These are phyloP conservation scores for Rutilus rutilus DNA, from an alignment of 2,113 vertebrate genomes.

Conservation along the genomic window DNA sequence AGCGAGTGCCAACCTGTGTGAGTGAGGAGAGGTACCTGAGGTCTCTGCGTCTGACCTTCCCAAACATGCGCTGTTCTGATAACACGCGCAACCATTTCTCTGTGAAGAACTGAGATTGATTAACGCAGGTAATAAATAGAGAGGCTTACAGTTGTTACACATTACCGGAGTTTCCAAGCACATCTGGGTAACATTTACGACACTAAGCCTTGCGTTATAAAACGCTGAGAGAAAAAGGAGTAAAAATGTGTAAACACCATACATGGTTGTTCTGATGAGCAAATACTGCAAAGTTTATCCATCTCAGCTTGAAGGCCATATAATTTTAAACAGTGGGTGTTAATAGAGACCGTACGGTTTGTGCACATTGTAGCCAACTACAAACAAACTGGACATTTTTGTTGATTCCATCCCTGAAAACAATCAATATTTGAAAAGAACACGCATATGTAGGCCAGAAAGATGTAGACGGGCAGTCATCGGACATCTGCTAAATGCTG, in stretches of 20 bases:
- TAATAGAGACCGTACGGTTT: background rate
- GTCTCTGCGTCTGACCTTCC: background rate
- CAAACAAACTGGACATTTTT: constrained; percentile 25
- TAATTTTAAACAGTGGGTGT: constrained; percentile 22
- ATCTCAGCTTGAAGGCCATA: constrained; percentile 3
- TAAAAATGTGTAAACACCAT: constrained; percentile 45
- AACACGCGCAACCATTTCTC: constrained; percentile 21
- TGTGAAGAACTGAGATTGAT: constrained; percentile 50
- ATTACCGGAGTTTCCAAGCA: constrained; percentile 51
- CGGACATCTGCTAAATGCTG: background rate
- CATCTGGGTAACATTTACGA: constrained; percentile 58
- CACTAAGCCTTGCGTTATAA: constrained; percentile 22
- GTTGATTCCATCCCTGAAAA: background rate
- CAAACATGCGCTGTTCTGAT: background rate
- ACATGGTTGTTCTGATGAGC: constrained; percentile 41
- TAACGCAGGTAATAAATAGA: constrained; percentile 53
- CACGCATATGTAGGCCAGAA: no score
- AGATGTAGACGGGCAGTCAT: background rate
- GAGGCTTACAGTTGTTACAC: constrained; percentile 26
- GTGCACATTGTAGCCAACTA: background rate
- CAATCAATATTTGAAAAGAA: background rate
- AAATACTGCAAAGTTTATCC: constrained; percentile 42
- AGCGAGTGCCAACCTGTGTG: background rate
- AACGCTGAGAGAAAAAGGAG: background rate
- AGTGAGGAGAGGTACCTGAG: constrained; percentile 8